Conservation (phyloP, 1,140 invertebrate species). For the Bombus ignitus region DNA sequence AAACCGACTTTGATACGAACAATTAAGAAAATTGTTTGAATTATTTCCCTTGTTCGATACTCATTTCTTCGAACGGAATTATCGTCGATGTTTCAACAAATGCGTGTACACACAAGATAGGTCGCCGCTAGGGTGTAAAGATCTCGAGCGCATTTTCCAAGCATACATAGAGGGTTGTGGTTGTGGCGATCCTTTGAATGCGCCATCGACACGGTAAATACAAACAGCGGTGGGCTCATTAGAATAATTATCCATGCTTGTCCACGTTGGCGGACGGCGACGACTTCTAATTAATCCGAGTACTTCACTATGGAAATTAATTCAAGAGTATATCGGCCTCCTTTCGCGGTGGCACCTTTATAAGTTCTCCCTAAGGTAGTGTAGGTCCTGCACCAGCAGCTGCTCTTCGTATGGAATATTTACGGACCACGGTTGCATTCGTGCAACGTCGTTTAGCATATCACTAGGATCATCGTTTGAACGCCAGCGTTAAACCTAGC, state of each 20-base stretch:
- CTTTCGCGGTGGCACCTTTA: constrained; percentile 8
- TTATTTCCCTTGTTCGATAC: not conserved
- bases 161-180: constrained; percentile 45
- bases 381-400: not conserved
- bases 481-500: not conserved
- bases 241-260: constrained; percentile 73
- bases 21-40: not conserved
- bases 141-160: constrained; percentile 31
- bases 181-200: constrained; percentile 66
- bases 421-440: not conserved
- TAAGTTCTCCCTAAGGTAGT: constrained; percentile 4
- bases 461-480: not conserved
- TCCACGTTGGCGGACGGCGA: constrained; percentile 17
- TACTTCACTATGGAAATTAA: constrained; percentile 57
- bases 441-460: not conserved
- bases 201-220: constrained; percentile 67
- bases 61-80: not conserved
- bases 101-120: not conserved
- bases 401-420: constrained; percentile 6
- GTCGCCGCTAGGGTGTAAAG: not conserved
- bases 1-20: not conserved
- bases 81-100: not conserved
- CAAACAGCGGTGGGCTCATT: constrained; percentile 69
- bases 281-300: constrained; percentile 64
- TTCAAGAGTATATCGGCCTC: constrained; percentile 26